These are phyloP conservation scores for Ephialtes manifestator DNA, from an alignment of 2,888 invertebrate genomes.

Conservation along the genomic window DNA sequence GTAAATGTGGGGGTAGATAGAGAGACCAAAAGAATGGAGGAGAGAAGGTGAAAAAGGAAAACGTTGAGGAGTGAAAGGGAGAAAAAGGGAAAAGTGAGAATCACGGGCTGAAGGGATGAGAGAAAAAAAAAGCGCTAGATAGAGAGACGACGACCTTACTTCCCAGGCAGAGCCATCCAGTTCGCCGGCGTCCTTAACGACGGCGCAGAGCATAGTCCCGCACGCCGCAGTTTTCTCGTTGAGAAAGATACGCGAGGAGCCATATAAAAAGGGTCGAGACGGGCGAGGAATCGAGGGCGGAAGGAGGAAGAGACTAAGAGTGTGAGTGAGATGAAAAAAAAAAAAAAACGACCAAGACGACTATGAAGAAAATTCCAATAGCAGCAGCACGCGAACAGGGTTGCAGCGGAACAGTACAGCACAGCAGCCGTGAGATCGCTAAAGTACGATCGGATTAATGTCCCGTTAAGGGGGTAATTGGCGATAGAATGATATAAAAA, in stretches of 20 bases:
- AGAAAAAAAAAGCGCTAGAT: constrained; percentile 26
- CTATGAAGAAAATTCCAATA: constrained; percentile 33
- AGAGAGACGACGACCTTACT: constrained; percentile 45
- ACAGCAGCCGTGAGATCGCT: constrained; percentile 64
- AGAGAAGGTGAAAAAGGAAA: constrained; percentile 17
- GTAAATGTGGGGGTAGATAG: constrained; percentile 45
- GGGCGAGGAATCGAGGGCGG: constrained; percentile 38
- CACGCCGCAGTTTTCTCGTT: constrained; percentile 60
- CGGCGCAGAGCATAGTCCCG: constrained; percentile 34
- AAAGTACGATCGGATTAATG: constrained; percentile 71
- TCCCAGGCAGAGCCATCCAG: constrained; percentile 39
- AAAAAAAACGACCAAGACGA: neutral
- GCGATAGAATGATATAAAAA: constrained; percentile 68
- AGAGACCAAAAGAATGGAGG: constrained; percentile 16
- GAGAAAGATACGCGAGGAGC: constrained; percentile 56
- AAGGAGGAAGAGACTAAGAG: constrained; percentile 37
- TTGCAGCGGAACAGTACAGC: constrained; percentile 26
- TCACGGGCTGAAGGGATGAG: constrained; percentile 34
- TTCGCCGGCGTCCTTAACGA: constrained; percentile 68
- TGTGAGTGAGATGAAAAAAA: constrained; percentile 17
- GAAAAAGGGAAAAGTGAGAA: constrained; percentile 15
- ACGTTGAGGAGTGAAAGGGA: constrained; percentile 16
- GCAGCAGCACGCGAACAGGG: constrained; percentile 45
- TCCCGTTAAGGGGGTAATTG: constrained; percentile 71
- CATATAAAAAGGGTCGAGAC: constrained; percentile 59